Evolutionary conservation across 2,797 vertebrate species (phyloP).

Genomic region (Meriones psammophilus): DNA sequence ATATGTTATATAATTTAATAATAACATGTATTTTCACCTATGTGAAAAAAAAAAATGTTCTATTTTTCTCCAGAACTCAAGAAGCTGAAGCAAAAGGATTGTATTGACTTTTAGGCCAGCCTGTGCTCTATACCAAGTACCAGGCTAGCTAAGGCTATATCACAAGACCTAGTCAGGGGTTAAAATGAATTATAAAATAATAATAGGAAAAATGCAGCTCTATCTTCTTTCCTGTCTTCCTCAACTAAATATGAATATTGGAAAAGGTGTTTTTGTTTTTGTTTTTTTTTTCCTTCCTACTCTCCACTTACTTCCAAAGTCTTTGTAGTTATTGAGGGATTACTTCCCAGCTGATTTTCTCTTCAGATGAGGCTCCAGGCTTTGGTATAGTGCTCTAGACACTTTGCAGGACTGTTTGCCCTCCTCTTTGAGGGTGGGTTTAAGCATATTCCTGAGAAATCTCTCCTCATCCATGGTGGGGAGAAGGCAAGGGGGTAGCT

Average conservation of each 20-base stretch:
- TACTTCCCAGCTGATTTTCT: not conserved
- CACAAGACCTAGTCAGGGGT: not conserved
- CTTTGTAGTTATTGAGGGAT: not conserved
- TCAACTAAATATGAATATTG: not conserved
- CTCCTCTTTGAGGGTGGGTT: not conserved
- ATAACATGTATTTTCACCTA: not conserved
- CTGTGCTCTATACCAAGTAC: too few relatives aligned
- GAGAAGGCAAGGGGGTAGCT: not conserved
- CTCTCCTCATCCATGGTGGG: rapidly evolving
- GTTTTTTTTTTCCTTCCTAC: not conserved
- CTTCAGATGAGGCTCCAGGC: not conserved
- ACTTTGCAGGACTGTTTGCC: not conserved
- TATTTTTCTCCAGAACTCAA: not conserved
- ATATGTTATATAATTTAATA: not conserved
- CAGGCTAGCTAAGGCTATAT: not conserved
- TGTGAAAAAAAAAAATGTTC: not conserved
- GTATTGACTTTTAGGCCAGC: not conserved
- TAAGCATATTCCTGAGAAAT: not conserved
- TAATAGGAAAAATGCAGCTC: not conserved
- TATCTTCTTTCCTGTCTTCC: not conserved
- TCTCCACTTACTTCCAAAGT: not conserved
- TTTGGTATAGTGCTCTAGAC: not conserved
- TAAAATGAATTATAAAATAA: not conserved
- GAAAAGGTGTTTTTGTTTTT: not conserved
- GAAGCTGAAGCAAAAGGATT: not conserved